Conservation (phyloP, 2,888 invertebrate species). For the Cybosia mesomella region DNA sequence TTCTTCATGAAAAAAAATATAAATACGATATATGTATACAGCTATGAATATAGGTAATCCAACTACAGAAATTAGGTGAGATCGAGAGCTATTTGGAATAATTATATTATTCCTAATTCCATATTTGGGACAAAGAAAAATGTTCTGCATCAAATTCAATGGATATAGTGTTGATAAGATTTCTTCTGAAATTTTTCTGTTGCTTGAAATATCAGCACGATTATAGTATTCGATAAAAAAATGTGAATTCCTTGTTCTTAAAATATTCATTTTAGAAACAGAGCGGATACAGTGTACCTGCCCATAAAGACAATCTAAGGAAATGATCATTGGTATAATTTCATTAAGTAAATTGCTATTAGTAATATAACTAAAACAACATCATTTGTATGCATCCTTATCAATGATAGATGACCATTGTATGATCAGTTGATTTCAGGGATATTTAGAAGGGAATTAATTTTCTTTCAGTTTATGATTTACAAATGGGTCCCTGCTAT, state of each 20-base stretch:
- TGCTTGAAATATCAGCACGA: neutral
- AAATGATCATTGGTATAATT: neutral
- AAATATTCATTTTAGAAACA: neutral
- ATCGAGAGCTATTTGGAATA: neutral
- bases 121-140: conserved; percentile 17
- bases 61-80: neutral
- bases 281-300: neutral
- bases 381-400: too few relatives aligned
- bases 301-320: neutral
- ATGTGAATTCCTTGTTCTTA: neutral
- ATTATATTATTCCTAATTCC: conserved; percentile 15
- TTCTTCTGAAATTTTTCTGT: conserved; percentile 5
- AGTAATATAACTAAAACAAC: too few relatives aligned
- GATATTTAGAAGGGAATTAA: too few relatives aligned
- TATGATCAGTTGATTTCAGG: too few relatives aligned
- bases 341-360: too few relatives aligned
- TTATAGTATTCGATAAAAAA: neutral
- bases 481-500: too few relatives aligned
- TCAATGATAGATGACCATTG: too few relatives aligned
- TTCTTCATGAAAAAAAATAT: neutral
- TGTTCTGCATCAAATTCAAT: conserved; percentile 14
- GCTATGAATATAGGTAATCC: neutral
- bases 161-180: conserved; percentile 20
- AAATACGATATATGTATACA: neutral
- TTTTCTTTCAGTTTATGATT: too few relatives aligned